phyloP scores from a whole-genome alignment of 2,797 vertebrate genomes.

The Anguilla megastoma region DNA sequence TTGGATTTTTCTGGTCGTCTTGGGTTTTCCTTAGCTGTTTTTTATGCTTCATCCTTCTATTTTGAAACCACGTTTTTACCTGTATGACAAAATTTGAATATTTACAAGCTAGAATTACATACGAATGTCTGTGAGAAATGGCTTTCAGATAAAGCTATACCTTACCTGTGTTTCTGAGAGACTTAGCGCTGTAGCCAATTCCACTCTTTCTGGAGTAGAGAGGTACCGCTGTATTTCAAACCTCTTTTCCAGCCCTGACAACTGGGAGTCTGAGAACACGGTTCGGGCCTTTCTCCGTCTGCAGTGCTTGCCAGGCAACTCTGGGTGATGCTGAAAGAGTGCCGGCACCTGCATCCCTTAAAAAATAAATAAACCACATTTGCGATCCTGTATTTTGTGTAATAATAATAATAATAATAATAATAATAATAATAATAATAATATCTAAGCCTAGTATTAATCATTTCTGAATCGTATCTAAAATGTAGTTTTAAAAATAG shows the following conservation, averaged over 20 bases:
- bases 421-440: conserved; percentile 15
- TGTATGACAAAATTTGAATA: conserved; percentile 54
- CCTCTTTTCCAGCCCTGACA: conserved; percentile 93
- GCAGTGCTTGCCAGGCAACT: conserved; percentile 93
- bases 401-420: neutral
- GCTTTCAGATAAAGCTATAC: neutral
- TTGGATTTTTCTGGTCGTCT: conserved; percentile 83
- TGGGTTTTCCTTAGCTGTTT: conserved; percentile 93
- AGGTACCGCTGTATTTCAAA: conserved; percentile 96
- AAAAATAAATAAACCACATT: conserved; percentile 25
- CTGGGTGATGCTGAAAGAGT: conserved; percentile 89
- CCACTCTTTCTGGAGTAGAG: conserved; percentile 94
- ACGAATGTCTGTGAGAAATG: neutral
- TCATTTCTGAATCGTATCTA: neutral
- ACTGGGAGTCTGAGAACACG: conserved; percentile 96
- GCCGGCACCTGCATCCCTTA: conserved; percentile 91
- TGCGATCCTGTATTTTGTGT: neutral
- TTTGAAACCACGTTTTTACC: conserved; percentile 99
- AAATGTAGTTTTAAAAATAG: neutral
- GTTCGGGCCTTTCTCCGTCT: conserved; percentile 93
- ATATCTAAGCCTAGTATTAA: neutral
- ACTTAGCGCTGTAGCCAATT: conserved; percentile 94
- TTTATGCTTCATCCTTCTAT: conserved; percentile 98
- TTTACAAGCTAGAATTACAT: conserved; percentile 25
- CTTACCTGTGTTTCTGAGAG: conserved; percentile 96